phyloP scores from a whole-genome alignment of 2,797 vertebrate species.

The Scolopax rusticola region DNA sequence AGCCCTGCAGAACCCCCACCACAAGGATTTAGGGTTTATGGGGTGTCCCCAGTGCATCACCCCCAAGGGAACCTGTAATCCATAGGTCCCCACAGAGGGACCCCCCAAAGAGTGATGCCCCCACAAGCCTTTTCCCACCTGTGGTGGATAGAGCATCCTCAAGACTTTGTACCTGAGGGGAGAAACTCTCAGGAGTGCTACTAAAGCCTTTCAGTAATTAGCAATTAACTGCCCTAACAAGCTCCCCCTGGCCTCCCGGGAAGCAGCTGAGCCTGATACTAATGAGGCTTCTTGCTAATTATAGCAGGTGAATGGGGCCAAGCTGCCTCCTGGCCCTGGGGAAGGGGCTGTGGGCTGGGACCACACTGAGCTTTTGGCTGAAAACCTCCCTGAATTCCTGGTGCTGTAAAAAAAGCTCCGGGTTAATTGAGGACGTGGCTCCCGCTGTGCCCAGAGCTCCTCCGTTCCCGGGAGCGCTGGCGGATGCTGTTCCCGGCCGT shows the following conservation, averaged over 20 bases:
- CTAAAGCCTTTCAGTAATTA: neutral
- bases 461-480: accelerated
- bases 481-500: neutral
- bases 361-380: neutral
- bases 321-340: neutral
- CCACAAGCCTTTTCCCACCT: neutral
- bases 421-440: neutral
- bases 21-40: neutral
- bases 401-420: neutral
- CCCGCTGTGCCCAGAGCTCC: accelerated
- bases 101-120: accelerated
- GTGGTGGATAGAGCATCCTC: accelerated
- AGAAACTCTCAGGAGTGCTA: neutral
- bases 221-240: neutral
- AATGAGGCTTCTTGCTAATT: slow-evolving; percentile 32
- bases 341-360: neutral
- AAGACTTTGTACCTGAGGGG: neutral
- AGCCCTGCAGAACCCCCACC: neutral
- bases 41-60: neutral
- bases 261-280: neutral
- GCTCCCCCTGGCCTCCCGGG: neutral
- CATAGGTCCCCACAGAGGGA: accelerated
- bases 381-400: neutral
- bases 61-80: neutral
- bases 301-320: neutral